Evolutionary conservation across 2,113 vertebrate genomes (phyloP), one percentile per base, ranked within the genome.

Genomic region (Arenaria interpres): DNA sequence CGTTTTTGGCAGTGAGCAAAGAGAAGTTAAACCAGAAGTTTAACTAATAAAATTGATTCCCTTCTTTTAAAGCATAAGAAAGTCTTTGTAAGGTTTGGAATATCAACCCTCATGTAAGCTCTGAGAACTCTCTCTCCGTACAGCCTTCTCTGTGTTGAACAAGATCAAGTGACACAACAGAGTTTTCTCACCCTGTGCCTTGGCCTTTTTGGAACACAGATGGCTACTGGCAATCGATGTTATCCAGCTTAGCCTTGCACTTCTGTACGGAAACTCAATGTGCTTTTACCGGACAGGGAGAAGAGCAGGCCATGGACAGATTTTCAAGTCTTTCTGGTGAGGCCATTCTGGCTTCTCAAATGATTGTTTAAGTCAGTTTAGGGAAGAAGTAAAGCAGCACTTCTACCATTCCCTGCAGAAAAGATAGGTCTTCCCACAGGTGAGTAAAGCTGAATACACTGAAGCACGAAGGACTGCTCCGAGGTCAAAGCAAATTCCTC

Each of bases 241-340:
- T 33, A 7, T 5, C 35, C 41, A 84, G 4, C 19, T 82, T 50
- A 8, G 45, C 88, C 75, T 85, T 48, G 41, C 68, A 27, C 53
- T 68, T 41, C 48, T 69, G 32, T 23, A 16, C 0, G 0, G 69
- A 63, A 68, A 57, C 68, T 53, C 2, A 1, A 32, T 4, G 24
- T 23, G n/a, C 62, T 71, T 66, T 48, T 43, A 12, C 24, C 8
- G 8, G 33, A 41, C 4, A 54, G 32, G 32, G 39, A 80, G 46
- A 43, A 90, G 46, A 43, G 30, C 63, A 69, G 32, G 21, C 30
- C 20, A 5, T 4, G 33, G 48, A 62, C 37, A 35, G 73, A 28
- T 25, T 75, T 54, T 32, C 15, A 25, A 37, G 32, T 14, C 17
- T 35, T 35, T 33, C 41, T 75, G 62, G 46, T 5, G 3, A 64